These are phyloP conservation scores for Elymnias hypermnestra DNA, from an alignment of 1,140 invertebrate species.

Conservation along the genomic window DNA sequence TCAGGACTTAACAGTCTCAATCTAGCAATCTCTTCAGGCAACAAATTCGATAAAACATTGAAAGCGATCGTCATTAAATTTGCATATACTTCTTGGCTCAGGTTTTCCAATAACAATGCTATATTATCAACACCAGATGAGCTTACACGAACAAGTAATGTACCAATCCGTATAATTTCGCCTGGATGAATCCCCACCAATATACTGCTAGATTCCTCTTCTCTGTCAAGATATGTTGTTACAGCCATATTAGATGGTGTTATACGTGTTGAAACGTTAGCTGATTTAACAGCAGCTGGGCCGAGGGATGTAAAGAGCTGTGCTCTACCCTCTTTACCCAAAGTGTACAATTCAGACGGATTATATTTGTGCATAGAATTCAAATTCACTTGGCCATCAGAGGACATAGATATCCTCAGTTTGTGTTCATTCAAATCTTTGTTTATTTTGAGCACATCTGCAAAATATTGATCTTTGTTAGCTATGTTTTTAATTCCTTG, in stretches of 20 bases:
- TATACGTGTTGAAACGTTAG: constrained; percentile 46
- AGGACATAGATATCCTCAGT: constrained; percentile 60
- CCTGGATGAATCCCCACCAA: constrained; percentile 52
- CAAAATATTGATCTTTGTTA: constrained; percentile 65
- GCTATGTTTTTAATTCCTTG: constrained; percentile 55
- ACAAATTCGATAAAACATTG: constrained; percentile 46
- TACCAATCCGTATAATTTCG: constrained; percentile 53
- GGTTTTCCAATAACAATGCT: constrained; percentile 41
- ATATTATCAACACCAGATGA: constrained; percentile 50
- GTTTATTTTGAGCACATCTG: constrained; percentile 59
- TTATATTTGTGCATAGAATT: constrained; percentile 59
- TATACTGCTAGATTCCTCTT: constrained; percentile 36
- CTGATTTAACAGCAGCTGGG: constrained; percentile 28
- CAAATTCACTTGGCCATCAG: constrained; percentile 61
- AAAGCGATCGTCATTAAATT: constrained; percentile 57
- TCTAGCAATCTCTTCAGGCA: constrained; percentile 49
- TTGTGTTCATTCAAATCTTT: constrained; percentile 63
- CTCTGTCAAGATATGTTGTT: constrained; percentile 24
- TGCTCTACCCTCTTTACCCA: constrained; percentile 38
- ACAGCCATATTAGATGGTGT: constrained; percentile 29
- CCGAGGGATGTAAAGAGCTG: constrained; percentile 49
- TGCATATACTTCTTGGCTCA: constrained; percentile 52
- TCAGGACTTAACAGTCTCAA: constrained; percentile 54
- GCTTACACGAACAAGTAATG: constrained; percentile 45
- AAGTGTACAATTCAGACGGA: constrained; percentile 45